Conservation (phyloP, 2,113 vertebrate genomes). For the Alligator sinensis region DNA sequence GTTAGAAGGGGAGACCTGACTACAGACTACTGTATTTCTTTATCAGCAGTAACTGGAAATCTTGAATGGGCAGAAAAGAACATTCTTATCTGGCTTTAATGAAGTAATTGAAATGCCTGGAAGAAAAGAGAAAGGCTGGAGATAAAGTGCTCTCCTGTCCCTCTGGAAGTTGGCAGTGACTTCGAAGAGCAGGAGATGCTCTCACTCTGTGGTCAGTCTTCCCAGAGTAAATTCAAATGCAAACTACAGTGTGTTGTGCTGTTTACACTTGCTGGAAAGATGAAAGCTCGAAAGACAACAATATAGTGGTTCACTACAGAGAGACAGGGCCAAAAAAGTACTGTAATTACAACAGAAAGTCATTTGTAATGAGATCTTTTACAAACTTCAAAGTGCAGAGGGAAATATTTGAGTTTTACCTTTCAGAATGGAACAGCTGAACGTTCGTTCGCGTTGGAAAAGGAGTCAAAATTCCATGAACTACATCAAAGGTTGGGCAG, state of each 20-base stretch:
- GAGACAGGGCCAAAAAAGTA: not conserved
- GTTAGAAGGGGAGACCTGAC: not conserved
- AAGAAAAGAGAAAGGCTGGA: not conserved
- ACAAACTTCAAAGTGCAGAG: not conserved
- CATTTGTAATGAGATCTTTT: not conserved
- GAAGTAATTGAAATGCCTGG: not conserved
- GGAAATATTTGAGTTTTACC: not conserved
- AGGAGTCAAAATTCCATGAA: not conserved
- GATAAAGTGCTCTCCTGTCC: not conserved
- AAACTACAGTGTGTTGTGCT: not conserved
- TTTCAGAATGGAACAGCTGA: constrained; percentile 3
- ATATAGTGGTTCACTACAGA: not conserved
- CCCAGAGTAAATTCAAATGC: not conserved
- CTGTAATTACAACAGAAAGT: constrained; percentile 21
- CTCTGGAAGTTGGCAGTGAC: not conserved
- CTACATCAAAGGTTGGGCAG: not conserved
- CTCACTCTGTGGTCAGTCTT: constrained; percentile 2
- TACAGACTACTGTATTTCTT: not conserved
- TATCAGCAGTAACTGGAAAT: not conserved
- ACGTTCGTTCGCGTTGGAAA: not conserved
- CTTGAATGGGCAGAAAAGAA: not conserved
- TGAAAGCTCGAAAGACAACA: not conserved
- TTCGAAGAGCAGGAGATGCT: not conserved
- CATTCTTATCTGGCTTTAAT: not conserved
- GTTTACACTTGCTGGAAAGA: not conserved